These are phyloP conservation scores for Catamblyrhynchus diadema DNA, from an alignment of 2,797 vertebrate species.

Conservation along the genomic window DNA sequence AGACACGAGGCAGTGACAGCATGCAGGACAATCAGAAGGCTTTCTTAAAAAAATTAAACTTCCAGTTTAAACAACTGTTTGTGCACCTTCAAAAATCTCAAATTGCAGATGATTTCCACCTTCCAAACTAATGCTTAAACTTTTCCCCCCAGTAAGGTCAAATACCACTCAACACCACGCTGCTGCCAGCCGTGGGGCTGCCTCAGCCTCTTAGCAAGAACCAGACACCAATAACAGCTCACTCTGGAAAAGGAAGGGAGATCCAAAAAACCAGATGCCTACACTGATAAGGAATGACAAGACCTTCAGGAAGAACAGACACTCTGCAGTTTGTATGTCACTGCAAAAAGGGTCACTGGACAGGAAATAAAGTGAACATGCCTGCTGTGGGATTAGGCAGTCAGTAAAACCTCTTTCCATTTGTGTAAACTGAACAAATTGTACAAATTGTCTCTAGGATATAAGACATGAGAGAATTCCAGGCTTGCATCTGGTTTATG, in stretches of 20 bases:
- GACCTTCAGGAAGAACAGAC: constrained; percentile 60
- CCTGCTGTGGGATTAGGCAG: constrained; percentile 53
- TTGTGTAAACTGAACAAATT: constrained; percentile 57
- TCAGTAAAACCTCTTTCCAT: constrained; percentile 36
- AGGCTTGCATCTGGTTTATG: constrained; percentile 54
- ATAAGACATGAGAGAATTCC: constrained; percentile 37
- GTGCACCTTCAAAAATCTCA: neutral
- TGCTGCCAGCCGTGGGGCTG: neutral
- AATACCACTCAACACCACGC: neutral
- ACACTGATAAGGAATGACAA: constrained; percentile 47
- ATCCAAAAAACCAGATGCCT: constrained; percentile 60
- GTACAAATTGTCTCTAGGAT: constrained; percentile 50
- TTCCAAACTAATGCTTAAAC: neutral
- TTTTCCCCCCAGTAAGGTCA: neutral
- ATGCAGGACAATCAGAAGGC: neutral
- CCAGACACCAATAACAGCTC: constrained; percentile 36
- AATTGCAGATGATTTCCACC: neutral
- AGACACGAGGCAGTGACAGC: neutral
- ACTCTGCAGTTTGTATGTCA: constrained; percentile 45
- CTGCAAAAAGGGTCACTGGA: constrained; percentile 45
- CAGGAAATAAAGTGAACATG: constrained; percentile 51
- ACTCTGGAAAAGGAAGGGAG: constrained; percentile 39
- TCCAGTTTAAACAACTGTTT: neutral
- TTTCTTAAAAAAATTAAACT: neutral
- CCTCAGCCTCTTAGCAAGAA: constrained; percentile 18